Evolutionary conservation across 2,797 vertebrate species (phyloP), one percentile per base, ranked within the genome.

Genomic region (Spondyliosoma cantharus): DNA sequence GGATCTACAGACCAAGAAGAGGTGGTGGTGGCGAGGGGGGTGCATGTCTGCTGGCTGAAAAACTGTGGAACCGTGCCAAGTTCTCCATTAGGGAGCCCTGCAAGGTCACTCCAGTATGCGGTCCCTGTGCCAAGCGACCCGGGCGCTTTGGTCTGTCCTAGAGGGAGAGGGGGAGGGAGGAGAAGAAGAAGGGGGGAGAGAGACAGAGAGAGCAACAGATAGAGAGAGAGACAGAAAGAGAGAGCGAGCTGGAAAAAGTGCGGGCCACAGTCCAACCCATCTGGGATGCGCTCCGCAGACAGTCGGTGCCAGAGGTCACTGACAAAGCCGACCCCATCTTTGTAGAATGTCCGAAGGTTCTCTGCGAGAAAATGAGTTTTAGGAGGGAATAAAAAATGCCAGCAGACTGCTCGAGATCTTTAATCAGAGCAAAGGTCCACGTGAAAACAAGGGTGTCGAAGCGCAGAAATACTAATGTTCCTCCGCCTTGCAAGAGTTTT

Each of bases 51-150:
- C 85, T 91, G 89, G 84, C 88, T 90, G 89, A 92, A 92, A 92
- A 86, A 90, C 74, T 19, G 87, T 96, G 94, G 94, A 94, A 76
- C 86, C 22, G 53, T 17, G 95, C 95, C 95, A 95, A 92, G 86
- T 90, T 89, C 82, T 94, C 94, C 93, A 95, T 96, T 95, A 95
- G 90, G 87, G 85, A 93, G 88, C 88, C 84, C 80, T 75, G 83
- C 92, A 93, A 95, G 95, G 95, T 95, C 94, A 94, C 83, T 87
- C 67, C 71, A 72, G 90, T 82, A 82, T 86, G 81, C 86, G 80
- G 85, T 85, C 76, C 57, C 78, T 74, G 84, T 93, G 93, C 93
- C 93, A 93, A 92, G 90, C 82, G 80, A 86, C 86, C 89, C 87
- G 13, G 84, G 87, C 84, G 86, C 86, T 82, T 74, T 43, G 73